Evolutionary conservation across 1,140 invertebrate species (phyloP).

Genomic region (Subanguina moxae): DNA sequence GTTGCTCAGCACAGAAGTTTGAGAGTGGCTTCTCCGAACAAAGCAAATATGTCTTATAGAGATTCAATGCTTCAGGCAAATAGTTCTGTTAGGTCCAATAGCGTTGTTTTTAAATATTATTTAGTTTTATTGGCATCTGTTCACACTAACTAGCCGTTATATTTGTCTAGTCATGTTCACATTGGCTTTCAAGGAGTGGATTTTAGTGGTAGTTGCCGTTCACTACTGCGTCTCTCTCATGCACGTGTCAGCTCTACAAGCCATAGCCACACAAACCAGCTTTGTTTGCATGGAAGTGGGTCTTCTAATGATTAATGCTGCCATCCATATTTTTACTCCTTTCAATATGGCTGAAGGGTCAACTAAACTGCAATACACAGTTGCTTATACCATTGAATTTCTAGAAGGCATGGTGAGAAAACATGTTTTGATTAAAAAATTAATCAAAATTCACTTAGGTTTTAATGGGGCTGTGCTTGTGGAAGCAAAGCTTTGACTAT

Average conservation of each 20-base stretch:
- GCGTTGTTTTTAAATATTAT: not conserved
- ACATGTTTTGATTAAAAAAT: too few relatives aligned
- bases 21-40: constrained; percentile 21
- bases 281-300: constrained; percentile 21
- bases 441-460: too few relatives aligned
- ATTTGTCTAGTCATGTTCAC: constrained; percentile 18
- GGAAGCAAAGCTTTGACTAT: not conserved
- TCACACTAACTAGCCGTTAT: constrained; percentile 20
- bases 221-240: constrained; percentile 21
- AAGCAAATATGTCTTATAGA: constrained; percentile 14
- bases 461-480: constrained; percentile 3
- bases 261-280: constrained; percentile 10
- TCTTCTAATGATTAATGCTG: constrained; percentile 22
- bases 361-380: constrained; percentile 15
- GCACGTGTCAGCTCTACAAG: constrained; percentile 18
- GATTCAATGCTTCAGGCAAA: constrained; percentile 30
- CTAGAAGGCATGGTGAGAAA: constrained; percentile 21
- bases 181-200: constrained; percentile 6
- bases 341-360: constrained; percentile 33
- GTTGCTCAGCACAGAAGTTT: constrained; percentile 22
- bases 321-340: constrained; percentile 22
- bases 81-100: constrained; percentile 11
- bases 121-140: constrained; percentile 27
- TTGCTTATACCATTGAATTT: constrained; percentile 24
- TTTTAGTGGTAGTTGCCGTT: not conserved